Evolutionary conservation across 2,113 vertebrate genomes (phyloP).

Genomic region (Crotalus tigris): DNA sequence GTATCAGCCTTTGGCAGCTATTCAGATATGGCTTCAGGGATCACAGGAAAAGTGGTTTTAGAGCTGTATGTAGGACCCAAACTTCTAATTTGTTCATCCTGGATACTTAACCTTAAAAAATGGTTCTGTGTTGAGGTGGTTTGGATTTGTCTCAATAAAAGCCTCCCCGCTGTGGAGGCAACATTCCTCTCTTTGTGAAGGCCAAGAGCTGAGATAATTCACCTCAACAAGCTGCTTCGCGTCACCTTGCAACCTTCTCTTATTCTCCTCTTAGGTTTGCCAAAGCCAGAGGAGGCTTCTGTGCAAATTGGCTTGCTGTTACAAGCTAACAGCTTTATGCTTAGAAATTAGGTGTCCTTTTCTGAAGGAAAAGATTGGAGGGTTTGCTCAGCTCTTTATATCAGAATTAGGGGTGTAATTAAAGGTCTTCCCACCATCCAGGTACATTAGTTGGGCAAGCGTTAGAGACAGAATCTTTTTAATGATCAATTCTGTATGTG

Average conservation of each 20-base stretch:
- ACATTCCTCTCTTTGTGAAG: background rate
- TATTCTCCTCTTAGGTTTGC: background rate
- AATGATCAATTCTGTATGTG: background rate
- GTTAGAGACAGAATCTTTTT: background rate
- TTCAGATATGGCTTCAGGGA: background rate
- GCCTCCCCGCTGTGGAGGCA: background rate
- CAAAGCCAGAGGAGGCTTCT: background rate
- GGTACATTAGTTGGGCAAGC: background rate
- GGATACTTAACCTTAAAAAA: background rate
- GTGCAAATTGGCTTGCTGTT: background rate
- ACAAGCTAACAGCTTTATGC: background rate
- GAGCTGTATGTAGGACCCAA: background rate
- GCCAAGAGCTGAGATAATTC: background rate
- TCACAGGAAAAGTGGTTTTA: background rate
- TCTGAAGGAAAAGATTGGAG: background rate
- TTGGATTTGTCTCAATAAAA: background rate
- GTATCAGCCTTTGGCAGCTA: background rate
- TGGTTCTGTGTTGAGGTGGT: background rate
- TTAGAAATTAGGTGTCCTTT: background rate
- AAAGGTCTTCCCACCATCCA: background rate
- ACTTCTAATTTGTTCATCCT: background rate
- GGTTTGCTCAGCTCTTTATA: background rate
- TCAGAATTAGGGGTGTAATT: background rate
- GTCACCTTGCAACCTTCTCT: background rate
- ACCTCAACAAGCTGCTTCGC: background rate